Evolutionary conservation across 2,113 vertebrate species (phyloP).

Genomic region (Myrmecobius fasciatus): DNA sequence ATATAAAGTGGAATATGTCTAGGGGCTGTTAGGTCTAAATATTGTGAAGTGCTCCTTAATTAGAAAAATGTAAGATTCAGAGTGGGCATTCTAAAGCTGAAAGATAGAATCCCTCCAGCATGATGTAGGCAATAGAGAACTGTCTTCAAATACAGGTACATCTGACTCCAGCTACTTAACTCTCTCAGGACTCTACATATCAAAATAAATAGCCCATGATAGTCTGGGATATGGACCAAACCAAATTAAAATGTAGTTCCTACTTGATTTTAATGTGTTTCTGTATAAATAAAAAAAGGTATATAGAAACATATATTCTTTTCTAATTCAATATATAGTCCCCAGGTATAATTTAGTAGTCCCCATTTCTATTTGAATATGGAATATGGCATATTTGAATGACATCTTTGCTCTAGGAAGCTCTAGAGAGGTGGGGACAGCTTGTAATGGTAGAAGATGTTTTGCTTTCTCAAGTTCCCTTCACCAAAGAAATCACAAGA

Average conservation of each 20-base stretch:
- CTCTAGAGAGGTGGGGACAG: neutral
- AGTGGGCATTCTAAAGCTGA: neutral
- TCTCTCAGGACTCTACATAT: neutral
- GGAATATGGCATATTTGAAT: no score
- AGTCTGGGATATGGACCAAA: neutral
- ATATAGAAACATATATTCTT: neutral
- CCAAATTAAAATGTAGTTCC: neutral
- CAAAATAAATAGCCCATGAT: neutral
- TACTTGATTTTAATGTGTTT: neutral
- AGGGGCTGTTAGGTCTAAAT: neutral
- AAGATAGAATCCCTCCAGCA: neutral
- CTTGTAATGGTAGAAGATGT: neutral
- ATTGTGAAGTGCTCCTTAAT: neutral
- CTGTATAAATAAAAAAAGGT: neutral
- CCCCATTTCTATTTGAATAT: neutral
- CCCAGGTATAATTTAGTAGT: neutral
- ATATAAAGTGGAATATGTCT: neutral
- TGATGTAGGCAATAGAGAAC: neutral
- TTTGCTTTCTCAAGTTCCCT: neutral
- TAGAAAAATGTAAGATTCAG: neutral
- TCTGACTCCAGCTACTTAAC: neutral
- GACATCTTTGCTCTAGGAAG: neutral
- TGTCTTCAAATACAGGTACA: neutral
- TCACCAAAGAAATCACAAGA: neutral
- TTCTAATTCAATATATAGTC: neutral